Conservation (phyloP, 1,140 invertebrate species). For the Drosophila prosaltans region DNA sequence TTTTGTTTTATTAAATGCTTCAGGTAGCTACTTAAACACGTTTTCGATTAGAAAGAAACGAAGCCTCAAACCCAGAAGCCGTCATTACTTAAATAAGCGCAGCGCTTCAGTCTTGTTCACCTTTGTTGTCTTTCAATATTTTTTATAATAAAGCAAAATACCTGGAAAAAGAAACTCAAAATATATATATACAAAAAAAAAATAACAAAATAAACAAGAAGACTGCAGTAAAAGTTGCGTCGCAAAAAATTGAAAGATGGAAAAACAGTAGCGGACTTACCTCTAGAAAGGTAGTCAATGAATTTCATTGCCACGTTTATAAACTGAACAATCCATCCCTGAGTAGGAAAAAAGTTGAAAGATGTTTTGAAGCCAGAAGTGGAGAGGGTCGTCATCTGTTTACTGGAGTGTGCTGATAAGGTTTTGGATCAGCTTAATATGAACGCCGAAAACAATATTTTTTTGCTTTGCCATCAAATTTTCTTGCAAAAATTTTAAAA, state of each 20-base stretch:
- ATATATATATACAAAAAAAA: neutral
- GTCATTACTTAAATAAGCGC: slow-evolving; percentile 60
- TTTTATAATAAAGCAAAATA: slow-evolving; percentile 61
- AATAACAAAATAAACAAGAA: slow-evolving; percentile 6
- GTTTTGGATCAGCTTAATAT: slow-evolving; percentile 43
- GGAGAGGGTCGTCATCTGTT: slow-evolving; percentile 26
- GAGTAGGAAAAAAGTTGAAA: neutral
- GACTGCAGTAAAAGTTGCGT: slow-evolving; percentile 43
- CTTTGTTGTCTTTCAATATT: slow-evolving; percentile 40
- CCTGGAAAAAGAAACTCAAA: slow-evolving; percentile 32
- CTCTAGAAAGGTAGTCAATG: too few relatives aligned
- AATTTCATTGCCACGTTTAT: too few relatives aligned
- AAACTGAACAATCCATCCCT: neutral
- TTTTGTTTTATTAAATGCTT: slow-evolving; percentile 72
- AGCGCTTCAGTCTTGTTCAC: slow-evolving; percentile 29
- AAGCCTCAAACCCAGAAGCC: slow-evolving; percentile 35
- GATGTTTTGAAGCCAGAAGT: slow-evolving; percentile 1
- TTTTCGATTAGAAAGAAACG: slow-evolving; percentile 70
- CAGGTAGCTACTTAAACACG: slow-evolving; percentile 79
- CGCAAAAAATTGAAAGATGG: slow-evolving; percentile 4
- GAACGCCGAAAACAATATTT: slow-evolving; percentile 16
- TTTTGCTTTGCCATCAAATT: neutral
- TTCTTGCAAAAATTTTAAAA: neutral
- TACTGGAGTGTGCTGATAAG: slow-evolving; percentile 67
- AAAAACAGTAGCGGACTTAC: neutral